phyloP scores from a whole-genome alignment of 1,140 invertebrate genomes.

The Drosophila carrolli region DNA sequence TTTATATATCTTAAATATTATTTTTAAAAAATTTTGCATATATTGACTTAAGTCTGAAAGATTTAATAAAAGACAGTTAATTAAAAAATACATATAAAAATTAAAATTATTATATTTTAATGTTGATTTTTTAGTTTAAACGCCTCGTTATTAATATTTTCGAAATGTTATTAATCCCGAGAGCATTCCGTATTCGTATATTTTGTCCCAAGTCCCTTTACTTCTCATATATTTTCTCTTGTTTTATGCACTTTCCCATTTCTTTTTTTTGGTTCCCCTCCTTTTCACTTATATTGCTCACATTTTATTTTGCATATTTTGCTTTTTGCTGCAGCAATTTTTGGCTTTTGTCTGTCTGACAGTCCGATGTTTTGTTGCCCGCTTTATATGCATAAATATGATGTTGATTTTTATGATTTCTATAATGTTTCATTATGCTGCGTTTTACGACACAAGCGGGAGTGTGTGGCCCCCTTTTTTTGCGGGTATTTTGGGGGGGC shows the following conservation, averaged over 20 bases:
- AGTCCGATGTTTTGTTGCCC: constrained; percentile 31
- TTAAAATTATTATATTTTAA: too few species aligned
- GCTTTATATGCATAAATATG: constrained; percentile 74
- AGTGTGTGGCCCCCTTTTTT: constrained; percentile 21
- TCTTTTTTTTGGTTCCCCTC: constrained; percentile 26
- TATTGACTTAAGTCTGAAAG: too few species aligned
- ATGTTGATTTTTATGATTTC: constrained; percentile 83
- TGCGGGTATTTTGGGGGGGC: neutral
- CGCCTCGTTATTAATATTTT: neutral
- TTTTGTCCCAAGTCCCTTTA: neutral
- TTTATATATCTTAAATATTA: too few species aligned
- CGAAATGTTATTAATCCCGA: neutral
- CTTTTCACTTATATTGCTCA: constrained; percentile 20
- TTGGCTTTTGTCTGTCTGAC: constrained; percentile 53
- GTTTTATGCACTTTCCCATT: constrained; percentile 40
- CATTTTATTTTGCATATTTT: constrained; percentile 49
- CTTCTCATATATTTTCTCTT: constrained; percentile 11
- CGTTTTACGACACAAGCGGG: constrained; percentile 76
- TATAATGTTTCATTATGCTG: constrained; percentile 82
- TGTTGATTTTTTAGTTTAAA: too few species aligned
- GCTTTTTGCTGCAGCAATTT: constrained; percentile 48
- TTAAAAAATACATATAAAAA: neutral
- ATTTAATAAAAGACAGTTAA: too few species aligned
- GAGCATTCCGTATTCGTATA: constrained; percentile 3
- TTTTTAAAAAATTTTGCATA: too few species aligned